Conservation (phyloP, 2,797 vertebrate species). For the Vespertilio murinus region DNA sequence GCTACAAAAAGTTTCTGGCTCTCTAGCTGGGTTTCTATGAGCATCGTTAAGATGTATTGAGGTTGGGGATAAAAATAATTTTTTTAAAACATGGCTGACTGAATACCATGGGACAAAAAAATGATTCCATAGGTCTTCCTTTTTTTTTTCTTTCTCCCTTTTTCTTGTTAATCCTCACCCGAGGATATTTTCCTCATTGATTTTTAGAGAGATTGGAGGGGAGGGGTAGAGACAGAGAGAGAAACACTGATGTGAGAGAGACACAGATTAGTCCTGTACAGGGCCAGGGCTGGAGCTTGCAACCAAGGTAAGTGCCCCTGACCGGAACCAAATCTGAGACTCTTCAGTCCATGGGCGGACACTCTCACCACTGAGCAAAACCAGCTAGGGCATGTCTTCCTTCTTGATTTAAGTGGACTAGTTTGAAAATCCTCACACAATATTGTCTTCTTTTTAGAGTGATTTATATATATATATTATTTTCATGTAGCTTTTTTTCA, state of each 20-base stretch:
- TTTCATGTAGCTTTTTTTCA: conserved; percentile 5
- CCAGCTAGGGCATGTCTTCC: too few species aligned
- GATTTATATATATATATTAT: neutral
- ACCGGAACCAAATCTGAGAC: too few species aligned
- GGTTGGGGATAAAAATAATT: neutral
- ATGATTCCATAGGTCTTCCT: neutral
- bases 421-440: neutral
- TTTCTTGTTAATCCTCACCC: too few species aligned
- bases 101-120: neutral
- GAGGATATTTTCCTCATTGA: too few species aligned
- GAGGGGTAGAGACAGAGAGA: too few species aligned
- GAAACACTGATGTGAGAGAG: too few species aligned
- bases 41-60: neutral
- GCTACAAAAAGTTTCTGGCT: neutral
- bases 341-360: too few species aligned
- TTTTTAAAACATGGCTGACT: neutral
- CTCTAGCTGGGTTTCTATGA: neutral
- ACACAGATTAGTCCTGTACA: too few species aligned
- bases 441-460: neutral
- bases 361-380: too few species aligned
- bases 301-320: too few species aligned
- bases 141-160: neutral
- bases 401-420: neutral
- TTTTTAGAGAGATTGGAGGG: too few species aligned
- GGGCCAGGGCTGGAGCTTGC: too few species aligned